These are phyloP conservation scores for Pseudomyrmex dendroicus DNA, from an alignment of 1,140 invertebrate species.

Conservation along the genomic window DNA sequence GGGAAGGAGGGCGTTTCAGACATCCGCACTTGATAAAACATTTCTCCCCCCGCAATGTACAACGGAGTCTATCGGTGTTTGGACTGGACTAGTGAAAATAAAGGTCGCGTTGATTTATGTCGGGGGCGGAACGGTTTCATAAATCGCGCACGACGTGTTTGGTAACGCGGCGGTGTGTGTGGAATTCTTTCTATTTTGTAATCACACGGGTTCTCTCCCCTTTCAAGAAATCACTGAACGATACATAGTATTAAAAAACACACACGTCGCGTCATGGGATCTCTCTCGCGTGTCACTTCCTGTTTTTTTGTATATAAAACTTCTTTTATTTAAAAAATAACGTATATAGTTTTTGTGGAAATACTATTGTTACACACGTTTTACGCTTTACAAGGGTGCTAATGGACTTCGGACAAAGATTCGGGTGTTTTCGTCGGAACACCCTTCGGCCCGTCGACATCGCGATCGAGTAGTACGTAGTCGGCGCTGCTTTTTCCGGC, in stretches of 20 bases:
- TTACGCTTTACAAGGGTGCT: neutral
- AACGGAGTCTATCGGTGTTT: slow-evolving; percentile 37
- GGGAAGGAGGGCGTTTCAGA: slow-evolving; percentile 4
- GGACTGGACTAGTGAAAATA: slow-evolving; percentile 55
- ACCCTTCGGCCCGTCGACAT: slow-evolving; percentile 32
- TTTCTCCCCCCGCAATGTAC: slow-evolving; percentile 25
- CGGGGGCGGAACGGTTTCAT: neutral
- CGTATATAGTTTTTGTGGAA: no score
- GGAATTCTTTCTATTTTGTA: neutral
- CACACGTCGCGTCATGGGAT: no score
- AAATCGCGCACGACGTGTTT: slow-evolving; percentile 32
- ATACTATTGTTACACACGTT: neutral
- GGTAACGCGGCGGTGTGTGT: neutral
- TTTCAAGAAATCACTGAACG: no score
- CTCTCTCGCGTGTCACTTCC: no score
- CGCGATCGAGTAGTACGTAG: slow-evolving; percentile 32
- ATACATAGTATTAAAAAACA: no score
- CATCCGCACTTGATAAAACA: slow-evolving; percentile 68
- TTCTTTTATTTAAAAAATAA: no score
- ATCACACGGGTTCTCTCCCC: no score
- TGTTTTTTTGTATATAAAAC: no score
- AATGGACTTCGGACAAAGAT: slow-evolving; percentile 52
- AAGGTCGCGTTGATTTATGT: slow-evolving; percentile 59
- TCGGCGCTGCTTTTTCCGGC: slow-evolving; percentile 53
- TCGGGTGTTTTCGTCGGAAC: slow-evolving; percentile 49